Conservation (phyloP, 1,140 invertebrate species). For the Spodoptera frugiperda region DNA sequence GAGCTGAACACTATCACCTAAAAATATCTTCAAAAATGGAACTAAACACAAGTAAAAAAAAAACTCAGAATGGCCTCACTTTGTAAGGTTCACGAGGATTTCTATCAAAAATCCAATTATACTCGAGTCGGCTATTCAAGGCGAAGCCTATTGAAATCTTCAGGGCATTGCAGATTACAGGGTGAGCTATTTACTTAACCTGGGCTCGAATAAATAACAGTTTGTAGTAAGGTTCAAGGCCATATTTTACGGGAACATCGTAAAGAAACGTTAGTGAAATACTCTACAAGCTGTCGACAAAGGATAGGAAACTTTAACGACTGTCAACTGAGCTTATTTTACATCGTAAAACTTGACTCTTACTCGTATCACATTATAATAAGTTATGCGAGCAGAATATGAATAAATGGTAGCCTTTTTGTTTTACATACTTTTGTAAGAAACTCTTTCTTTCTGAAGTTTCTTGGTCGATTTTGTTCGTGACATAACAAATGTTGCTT, state of each 20-base stretch:
- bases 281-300: constrained; percentile 21
- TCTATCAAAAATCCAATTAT: constrained; percentile 37
- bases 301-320: constrained; percentile 18
- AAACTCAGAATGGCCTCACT: not conserved
- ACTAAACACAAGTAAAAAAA: not conserved
- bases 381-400: not conserved
- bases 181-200: constrained; percentile 30
- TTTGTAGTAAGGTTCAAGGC: not conserved
- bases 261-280: constrained; percentile 7
- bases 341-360: constrained; percentile 14
- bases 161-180: constrained; percentile 1
- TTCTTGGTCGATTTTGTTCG: too few species aligned
- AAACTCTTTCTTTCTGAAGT: too few species aligned
- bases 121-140: constrained; percentile 10
- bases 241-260: constrained; percentile 2
- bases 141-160: constrained; percentile 19
- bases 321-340: constrained; percentile 26
- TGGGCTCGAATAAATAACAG: constrained; percentile 4
- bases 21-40: not conserved
- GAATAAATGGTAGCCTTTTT: not conserved
- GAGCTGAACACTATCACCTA: constrained; percentile 1
- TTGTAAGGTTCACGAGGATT: constrained; percentile 11
- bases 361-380: constrained; percentile 13
- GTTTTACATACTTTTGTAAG: not conserved
- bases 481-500: too few species aligned